Conservation (phyloP, 2,888 invertebrate genomes). For the Itoplectis maculator region DNA sequence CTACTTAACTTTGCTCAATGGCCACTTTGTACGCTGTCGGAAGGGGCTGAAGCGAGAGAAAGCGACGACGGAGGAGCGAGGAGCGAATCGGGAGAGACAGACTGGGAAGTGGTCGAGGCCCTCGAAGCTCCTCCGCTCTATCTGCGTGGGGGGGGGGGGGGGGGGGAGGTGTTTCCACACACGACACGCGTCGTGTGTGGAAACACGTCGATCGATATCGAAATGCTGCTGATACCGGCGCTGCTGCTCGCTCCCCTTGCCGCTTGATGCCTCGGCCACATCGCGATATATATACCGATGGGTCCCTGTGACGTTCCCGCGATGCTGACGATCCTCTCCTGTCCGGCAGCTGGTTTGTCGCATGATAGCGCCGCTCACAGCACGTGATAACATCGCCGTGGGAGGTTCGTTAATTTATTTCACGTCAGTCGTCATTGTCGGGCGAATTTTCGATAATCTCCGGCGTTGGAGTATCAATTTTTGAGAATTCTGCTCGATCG, state of each 20-base stretch:
- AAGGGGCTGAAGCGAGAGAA: conserved; percentile 39
- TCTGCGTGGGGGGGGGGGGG: too few species aligned
- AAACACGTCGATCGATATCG: conserved; percentile 64
- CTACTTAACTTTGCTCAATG: conserved; percentile 66
- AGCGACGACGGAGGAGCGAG: not conserved
- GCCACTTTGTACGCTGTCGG: conserved; percentile 63
- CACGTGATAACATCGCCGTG: not conserved
- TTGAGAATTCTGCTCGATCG: not conserved
- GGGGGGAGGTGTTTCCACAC: too few species aligned
- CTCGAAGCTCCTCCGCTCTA: conserved; percentile 41
- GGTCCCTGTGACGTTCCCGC: conserved; percentile 54
- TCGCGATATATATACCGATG: conserved; percentile 60
- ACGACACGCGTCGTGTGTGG: conserved; percentile 60
- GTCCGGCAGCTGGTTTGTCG: conserved; percentile 37
- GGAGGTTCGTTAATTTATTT: not conserved
- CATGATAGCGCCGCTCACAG: conserved; percentile 55
- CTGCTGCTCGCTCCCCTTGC: not conserved
- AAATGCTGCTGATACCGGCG: conserved; percentile 29
- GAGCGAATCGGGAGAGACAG: conserved; percentile 41
- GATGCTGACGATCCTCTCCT: conserved; percentile 37
- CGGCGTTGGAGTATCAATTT: not conserved
- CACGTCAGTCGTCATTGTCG: not conserved
- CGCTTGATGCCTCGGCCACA: not conserved
- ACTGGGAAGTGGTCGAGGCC: conserved; percentile 26
- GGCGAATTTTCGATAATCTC: not conserved